A percentile compares a stretch with the other conserved stretches of the same genome.
Evolutionary conservation across 1,140 invertebrate species (phyloP).

Genomic region (Pachypeltis micranthus): DNA sequence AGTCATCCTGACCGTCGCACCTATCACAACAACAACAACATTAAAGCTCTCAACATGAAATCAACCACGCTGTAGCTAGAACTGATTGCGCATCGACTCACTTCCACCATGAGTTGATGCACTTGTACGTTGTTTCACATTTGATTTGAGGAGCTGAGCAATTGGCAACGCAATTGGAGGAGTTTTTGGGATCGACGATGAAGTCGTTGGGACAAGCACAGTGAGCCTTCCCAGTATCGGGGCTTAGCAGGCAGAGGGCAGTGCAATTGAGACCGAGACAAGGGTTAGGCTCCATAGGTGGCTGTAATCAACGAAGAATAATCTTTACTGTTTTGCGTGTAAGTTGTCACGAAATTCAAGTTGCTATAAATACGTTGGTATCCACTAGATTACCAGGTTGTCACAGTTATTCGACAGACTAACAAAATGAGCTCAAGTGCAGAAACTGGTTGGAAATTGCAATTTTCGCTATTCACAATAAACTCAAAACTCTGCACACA

Average conservation of each 20-base stretch:
- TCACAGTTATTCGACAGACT: too few species aligned
- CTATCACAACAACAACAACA: too few species aligned
- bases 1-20: conserved; percentile 47
- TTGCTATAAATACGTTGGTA: too few species aligned
- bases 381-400: too few species aligned
- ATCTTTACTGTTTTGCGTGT: too few species aligned
- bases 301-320: too few species aligned
- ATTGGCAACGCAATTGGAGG: conserved; percentile 59
- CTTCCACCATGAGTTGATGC: conserved; percentile 51
- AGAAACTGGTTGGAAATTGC: too few species aligned
- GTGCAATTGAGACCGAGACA: conserved; percentile 50
- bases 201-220: conserved; percentile 77
- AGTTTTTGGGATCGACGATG: conserved; percentile 41
- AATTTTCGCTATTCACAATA: too few species aligned
- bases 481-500: too few species aligned
- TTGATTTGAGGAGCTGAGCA: conserved; percentile 71
- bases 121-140: conserved; percentile 58
- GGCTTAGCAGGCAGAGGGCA: conserved; percentile 63
- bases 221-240: conserved; percentile 33
- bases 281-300: conserved; percentile 35
- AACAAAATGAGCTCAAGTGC: too few species aligned
- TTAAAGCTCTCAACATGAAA: too few species aligned
- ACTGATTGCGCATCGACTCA: conserved; percentile 46
- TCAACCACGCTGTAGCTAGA: conserved; percentile 26
- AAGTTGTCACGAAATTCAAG: too few species aligned